Conservation (phyloP, 2,797 vertebrate genomes). For the Hylomyscus alleni region DNA sequence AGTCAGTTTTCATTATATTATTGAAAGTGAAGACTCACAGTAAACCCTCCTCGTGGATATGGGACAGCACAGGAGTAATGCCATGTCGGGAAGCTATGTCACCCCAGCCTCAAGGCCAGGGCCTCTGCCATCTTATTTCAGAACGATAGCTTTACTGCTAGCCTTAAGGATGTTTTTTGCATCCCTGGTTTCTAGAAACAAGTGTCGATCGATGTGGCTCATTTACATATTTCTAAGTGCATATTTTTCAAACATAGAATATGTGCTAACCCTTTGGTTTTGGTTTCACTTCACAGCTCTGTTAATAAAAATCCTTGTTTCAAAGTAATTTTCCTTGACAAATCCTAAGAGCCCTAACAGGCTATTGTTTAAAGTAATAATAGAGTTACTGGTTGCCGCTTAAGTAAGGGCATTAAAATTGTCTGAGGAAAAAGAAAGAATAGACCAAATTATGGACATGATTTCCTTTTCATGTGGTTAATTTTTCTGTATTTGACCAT, state of each 20-base stretch:
- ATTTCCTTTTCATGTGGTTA: constrained; percentile 42
- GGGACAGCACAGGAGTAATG: constrained; percentile 31
- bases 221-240: constrained; percentile 59
- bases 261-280: constrained; percentile 65
- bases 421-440: not conserved
- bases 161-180: constrained; percentile 63
- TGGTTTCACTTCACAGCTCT: constrained; percentile 69
- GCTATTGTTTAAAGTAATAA: constrained; percentile 72
- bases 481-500: constrained; percentile 17
- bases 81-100: constrained; percentile 63
- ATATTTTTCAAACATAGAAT: constrained; percentile 49
- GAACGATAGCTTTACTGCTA: constrained; percentile 60
- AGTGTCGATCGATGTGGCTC: constrained; percentile 67
- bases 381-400: constrained; percentile 35
- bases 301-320: constrained; percentile 72
- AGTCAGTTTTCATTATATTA: constrained; percentile 74
- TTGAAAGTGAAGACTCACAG: constrained; percentile 66
- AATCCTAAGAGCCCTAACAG: constrained; percentile 43
- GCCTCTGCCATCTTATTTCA: constrained; percentile 59
- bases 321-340: constrained; percentile 72
- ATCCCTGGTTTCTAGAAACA: constrained; percentile 73
- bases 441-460: constrained; percentile 61
- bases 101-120: constrained; percentile 19
- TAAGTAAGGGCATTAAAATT: constrained; percentile 61
- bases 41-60: constrained; percentile 64